Percentiles rank a stretch among this genome's conserved stretches.
These are phyloP conservation scores for Nemotelus nigrinus DNA, from an alignment of 2,888 invertebrate species.

Conservation along the genomic window DNA sequence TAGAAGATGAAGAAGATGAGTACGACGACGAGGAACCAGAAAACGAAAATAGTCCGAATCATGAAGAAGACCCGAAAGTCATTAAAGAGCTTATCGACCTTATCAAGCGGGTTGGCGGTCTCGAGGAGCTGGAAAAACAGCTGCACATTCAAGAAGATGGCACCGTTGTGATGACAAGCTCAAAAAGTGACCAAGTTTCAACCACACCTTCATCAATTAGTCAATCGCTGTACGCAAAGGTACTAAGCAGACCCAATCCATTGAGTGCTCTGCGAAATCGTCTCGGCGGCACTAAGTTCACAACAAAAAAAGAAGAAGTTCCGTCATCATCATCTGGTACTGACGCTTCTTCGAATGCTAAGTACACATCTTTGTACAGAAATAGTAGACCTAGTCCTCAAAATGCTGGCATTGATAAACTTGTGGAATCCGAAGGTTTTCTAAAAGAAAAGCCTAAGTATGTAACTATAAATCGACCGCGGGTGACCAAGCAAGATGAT, in stretches of 20 bases:
- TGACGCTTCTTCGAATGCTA: constrained; percentile 54
- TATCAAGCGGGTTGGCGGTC: constrained; percentile 87
- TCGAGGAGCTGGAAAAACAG: constrained; percentile 86
- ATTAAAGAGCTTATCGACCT: constrained; percentile 85
- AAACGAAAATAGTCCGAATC: constrained; percentile 50
- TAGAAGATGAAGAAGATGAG: constrained; percentile 65
- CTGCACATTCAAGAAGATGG: constrained; percentile 69
- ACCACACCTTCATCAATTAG: constrained; percentile 76
- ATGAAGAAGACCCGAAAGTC: constrained; percentile 68
- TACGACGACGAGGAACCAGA: constrained; percentile 66
- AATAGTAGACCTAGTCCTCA: constrained; percentile 72
- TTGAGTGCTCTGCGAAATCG: constrained; percentile 61
- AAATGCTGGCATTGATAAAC: constrained; percentile 66
- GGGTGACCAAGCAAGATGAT: constrained; percentile 64
- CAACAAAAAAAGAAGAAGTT: constrained; percentile 41
- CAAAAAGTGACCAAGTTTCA: constrained; percentile 60
- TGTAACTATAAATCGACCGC: constrained; percentile 73
- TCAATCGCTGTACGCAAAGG: constrained; percentile 80
- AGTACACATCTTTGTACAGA: constrained; percentile 71
- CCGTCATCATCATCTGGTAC: constrained; percentile 40
- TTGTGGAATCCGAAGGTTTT: constrained; percentile 62
- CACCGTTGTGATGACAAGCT: constrained; percentile 65
- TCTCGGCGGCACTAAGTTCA: constrained; percentile 53
- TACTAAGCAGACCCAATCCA: constrained; percentile 67
- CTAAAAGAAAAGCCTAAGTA: constrained; percentile 71